Evolutionary conservation across 2,888 invertebrate genomes (phyloP), one percentile per base, ranked within the genome.

Genomic region (Chalcosyrphus nemorum): DNA sequence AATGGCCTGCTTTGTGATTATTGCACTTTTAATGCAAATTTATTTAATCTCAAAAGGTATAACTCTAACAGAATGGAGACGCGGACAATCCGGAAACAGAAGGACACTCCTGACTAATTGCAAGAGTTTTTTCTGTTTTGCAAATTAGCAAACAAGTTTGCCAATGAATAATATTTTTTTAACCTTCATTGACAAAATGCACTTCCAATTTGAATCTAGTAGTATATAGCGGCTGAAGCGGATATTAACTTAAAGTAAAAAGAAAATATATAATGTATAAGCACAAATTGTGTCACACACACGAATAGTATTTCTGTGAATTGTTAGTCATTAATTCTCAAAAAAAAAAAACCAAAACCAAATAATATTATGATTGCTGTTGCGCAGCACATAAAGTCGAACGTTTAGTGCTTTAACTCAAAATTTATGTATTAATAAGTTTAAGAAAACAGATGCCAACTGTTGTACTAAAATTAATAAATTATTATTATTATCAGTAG

Each of bases 61-160:
- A 76, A 93, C 93, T 0, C 88, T 92, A 35, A 91, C 92, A 63
- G 93, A 93, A 88, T 93, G 92, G 92, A 90, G 90, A 52, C 89
- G 88, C 11, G 87, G 88, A 6, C 63, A 88, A 47, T 65, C 71
- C 32, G 87, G 89, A 19, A 90, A 89, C 76, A 88, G 90, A 6
- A 87, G 86, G 68, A 85, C 87, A 5, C 56, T 88, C 17, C 87
- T 87, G 77, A 87, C 86, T 66, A 90, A 90, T 72, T 89, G 89
- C 87, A 89, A 88, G 21, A 87, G 87, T 17, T 90, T 90, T 47
- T 52, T 90, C 9, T 86, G 76, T 72, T 47, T 47, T 11, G 32
- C 61, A 19, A 75, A 68, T 24, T 71, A 77, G 32, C 7, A 52
- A 15, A 2, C n/a, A 7, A 21, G 2, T 0, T 35, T 21, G 21